Conservation (phyloP, 2,113 vertebrate species). For the Cinclus mexicanus region DNA sequence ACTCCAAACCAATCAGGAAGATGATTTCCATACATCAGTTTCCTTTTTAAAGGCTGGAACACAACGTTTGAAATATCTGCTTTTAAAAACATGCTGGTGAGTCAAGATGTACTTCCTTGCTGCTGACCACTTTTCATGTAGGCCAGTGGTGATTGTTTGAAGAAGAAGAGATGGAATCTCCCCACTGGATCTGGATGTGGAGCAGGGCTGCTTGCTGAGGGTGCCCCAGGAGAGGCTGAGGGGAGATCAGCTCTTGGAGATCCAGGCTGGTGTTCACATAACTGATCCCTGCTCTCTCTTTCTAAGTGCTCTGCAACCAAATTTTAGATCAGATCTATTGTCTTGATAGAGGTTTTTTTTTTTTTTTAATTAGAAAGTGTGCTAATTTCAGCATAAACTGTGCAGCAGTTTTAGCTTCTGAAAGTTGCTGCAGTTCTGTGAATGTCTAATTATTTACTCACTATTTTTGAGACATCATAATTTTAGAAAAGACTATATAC, state of each 20-base stretch:
- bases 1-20: neutral
- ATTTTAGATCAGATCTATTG: neutral
- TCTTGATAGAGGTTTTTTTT: neutral
- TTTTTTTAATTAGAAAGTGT: neutral
- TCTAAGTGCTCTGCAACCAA: neutral
- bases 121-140: neutral
- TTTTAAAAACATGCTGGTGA: neutral
- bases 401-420: neutral
- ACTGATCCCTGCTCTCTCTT: neutral
- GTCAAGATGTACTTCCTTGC: neutral
- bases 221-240: neutral
- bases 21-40: neutral
- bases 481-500: neutral
- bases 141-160: neutral
- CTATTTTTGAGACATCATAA: neutral
- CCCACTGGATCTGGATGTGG: fast-evolving
- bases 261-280: neutral
- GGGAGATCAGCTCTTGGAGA: neutral
- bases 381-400: neutral
- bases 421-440: neutral
- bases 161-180: neutral
- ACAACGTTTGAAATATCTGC: neutral
- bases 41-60: neutral
- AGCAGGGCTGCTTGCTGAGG: neutral
- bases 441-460: neutral